Conservation (phyloP, 2,888 invertebrate species). For the Pyrrhia umbra region DNA sequence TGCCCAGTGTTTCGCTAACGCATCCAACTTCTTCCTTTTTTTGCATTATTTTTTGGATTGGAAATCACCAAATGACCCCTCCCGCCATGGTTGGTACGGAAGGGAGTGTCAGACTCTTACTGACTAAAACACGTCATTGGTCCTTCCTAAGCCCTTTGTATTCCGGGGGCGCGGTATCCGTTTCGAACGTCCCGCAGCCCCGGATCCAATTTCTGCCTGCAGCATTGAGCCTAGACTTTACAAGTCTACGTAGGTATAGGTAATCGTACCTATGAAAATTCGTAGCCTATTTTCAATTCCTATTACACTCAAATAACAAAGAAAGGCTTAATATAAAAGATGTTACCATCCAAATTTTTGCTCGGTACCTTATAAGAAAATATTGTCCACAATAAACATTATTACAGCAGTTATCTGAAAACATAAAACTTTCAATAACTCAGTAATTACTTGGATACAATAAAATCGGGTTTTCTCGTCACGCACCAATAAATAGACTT, state of each 20-base stretch:
- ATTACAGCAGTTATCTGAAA: constrained; percentile 1
- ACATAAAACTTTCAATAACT: constrained; percentile 43
- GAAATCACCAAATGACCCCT: no score
- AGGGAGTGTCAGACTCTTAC: no score
- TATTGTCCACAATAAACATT: background rate
- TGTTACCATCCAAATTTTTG: background rate
- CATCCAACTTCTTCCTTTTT: no score
- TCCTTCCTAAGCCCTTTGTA: no score
- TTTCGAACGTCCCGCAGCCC: no score
- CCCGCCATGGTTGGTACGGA: no score
- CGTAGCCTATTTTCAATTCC: background rate
- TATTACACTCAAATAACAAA: background rate
- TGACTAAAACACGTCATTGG: no score
- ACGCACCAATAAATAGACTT: constrained; percentile 48
- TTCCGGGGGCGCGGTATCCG: no score
- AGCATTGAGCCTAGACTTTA: background rate
- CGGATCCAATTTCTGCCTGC: no score
- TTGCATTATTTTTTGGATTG: no score
- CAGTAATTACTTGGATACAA: constrained; percentile 45
- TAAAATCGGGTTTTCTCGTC: constrained; percentile 42
- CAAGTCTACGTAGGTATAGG: no score
- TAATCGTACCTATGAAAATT: background rate
- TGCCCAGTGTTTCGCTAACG: no score
- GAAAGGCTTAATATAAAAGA: constrained; percentile 1
- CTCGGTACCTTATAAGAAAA: background rate